Evolutionary conservation across 2,113 vertebrate species (phyloP), one percentile per base, ranked within the genome.

Genomic region (Meriones unguiculatus): DNA sequence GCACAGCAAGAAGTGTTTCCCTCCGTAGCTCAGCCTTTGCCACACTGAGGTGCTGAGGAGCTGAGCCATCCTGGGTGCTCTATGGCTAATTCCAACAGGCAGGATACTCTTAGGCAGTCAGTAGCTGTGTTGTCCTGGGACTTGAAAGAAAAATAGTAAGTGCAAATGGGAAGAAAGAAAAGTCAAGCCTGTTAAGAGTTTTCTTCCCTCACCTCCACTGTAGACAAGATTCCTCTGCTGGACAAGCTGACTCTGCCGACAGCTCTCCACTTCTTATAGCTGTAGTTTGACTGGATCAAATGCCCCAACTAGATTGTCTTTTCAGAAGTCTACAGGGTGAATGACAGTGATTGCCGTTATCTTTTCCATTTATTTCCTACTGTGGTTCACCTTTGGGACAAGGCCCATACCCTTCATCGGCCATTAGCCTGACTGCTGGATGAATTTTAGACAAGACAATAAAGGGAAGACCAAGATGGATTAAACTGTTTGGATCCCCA

Each of bases 391-490:
- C 57, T 76, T 84, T 59, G 86, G 75, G 69, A 87, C 50, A 89
- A 95, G 50, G 17, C 25, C 54, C 32, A 54, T 2, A 65, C 12
- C 65, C 38, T 96, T 84, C 41, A 41, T 84, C 92, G 89, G 57
- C 38, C 76, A 78, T 73, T 91, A 92, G 28, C 17, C 87, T 96
- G 87, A 91, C 85, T 84, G 81, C 69, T 57, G 59, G 52, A 65
- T 22, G 81, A 95, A 69, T 35, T 89, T 65, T 65, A 65, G 78
- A 94, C 59, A 91, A 20, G 17, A 77, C 50, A 91, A 73, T 4
- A 88, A 95, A 14, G n/a, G 25, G 30, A 89, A 81, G 41, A 87
- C 77, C 46, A 69, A 95, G 82, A 94, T 59, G 13, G 41, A 96
- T 89, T 73, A 89, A 57, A 67, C 24, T 50, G 8, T 85, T 73